These are phyloP conservation scores for Myopa testacea DNA, from an alignment of 2,888 invertebrate genomes.

Conservation along the genomic window DNA sequence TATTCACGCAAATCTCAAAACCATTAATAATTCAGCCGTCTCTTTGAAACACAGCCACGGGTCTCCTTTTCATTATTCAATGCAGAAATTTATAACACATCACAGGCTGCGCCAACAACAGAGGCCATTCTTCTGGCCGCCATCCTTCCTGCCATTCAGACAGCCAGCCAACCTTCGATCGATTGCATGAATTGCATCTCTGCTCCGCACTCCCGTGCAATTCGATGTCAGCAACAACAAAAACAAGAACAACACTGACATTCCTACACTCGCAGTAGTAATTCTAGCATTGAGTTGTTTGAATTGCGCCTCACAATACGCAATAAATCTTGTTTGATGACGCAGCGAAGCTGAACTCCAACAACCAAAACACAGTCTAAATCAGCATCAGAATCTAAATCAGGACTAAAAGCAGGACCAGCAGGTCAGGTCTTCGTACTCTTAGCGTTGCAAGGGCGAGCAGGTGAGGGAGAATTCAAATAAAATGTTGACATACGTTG, in stretches of 20 bases:
- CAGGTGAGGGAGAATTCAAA: conserved; percentile 4
- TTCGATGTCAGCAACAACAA: conserved; percentile 12
- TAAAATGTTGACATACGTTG: conserved; percentile 37
- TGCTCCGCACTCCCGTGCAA: conserved; percentile 13
- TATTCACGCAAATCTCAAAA: conserved; percentile 35
- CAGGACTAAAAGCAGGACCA: not conserved
- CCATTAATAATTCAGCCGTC: conserved; percentile 23
- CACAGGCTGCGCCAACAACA: conserved; percentile 31
- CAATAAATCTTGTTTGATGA: conserved; percentile 39
- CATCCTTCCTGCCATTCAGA: conserved; percentile 1
- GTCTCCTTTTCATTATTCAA: conserved; percentile 33
- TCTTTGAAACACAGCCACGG: conserved; percentile 9
- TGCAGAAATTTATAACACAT: conserved; percentile 36
- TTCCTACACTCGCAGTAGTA: conserved; percentile 21
- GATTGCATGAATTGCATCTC: conserved; percentile 32
- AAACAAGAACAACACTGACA: conserved; percentile 16
- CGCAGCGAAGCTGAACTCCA: conserved; percentile 32
- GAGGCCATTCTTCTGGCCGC: conserved; percentile 11
- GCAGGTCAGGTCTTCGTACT: too few relatives aligned
- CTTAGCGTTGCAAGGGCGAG: not conserved
- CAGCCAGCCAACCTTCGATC: not conserved
- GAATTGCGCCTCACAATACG: conserved; percentile 37
- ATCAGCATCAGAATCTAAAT: conserved; percentile 12
- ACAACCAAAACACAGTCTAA: not conserved
- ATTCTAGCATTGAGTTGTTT: conserved; percentile 36